A percentile compares a stretch with the other conserved stretches of the same genome.
These are phyloP conservation scores for Drosophila malerkotliana DNA, from an alignment of 1,140 invertebrate genomes.

Conservation along the genomic window DNA sequence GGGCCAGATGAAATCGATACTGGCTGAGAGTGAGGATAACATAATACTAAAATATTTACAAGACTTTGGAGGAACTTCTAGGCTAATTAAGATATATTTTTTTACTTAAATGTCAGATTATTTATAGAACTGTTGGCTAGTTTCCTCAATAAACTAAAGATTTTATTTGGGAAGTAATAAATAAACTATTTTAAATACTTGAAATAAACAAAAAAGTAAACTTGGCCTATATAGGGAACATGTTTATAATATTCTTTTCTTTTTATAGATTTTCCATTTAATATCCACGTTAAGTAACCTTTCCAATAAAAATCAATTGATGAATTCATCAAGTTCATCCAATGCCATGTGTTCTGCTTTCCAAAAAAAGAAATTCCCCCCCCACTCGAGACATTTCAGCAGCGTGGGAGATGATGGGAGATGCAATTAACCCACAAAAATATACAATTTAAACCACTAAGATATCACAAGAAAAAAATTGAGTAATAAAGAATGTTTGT, in stretches of 20 bases:
- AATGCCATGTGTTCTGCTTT: conserved; percentile 19
- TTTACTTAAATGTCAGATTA: neutral
- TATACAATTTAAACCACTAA: neutral
- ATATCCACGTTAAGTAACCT: conserved; percentile 1
- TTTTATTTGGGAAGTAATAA: neutral
- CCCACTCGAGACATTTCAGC: conserved; percentile 17
- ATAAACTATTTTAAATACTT: neutral
- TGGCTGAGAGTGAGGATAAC: neutral
- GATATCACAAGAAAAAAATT: conserved; percentile 6
- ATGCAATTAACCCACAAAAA: conserved; percentile 41
- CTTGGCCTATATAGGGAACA: too few relatives aligned
- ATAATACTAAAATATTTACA: neutral
- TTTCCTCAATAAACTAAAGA: neutral
- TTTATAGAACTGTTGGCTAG: neutral
- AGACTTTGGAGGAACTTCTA: neutral
- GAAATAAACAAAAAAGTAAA: neutral
- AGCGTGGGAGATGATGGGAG: conserved; percentile 49
- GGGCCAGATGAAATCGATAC: conserved; percentile 35
- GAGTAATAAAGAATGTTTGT: conserved; percentile 1
- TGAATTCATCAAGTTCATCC: conserved; percentile 9
- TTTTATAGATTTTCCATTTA: too few relatives aligned
- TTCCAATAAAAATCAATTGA: conserved; percentile 10
- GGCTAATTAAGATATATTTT: neutral
- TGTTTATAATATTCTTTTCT: too few relatives aligned
- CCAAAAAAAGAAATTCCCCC: conserved; percentile 8